These are phyloP conservation scores for Phaethon lepturus DNA, from an alignment of 2,113 vertebrate species.

Conservation along the genomic window DNA sequence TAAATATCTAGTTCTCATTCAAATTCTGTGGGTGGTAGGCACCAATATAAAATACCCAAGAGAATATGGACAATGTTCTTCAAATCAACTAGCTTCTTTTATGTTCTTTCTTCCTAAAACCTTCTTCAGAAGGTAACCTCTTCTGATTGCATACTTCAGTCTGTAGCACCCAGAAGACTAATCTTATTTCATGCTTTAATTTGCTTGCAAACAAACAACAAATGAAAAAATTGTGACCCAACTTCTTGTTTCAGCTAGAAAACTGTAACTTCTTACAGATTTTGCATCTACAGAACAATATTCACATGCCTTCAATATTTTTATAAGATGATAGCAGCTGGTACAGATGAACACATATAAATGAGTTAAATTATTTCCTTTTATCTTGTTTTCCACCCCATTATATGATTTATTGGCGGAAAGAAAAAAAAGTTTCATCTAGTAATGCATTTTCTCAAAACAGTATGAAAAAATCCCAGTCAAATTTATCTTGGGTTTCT, in stretches of 20 bases:
- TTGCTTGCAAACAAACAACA: neutral
- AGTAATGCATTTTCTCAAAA: neutral
- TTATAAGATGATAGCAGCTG: neutral
- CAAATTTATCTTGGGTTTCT: neutral
- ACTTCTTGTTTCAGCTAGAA: neutral
- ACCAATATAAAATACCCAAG: neutral
- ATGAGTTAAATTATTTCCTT: neutral
- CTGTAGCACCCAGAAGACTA: neutral
- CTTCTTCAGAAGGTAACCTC: neutral
- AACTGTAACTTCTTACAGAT: neutral
- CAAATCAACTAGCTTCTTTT: neutral
- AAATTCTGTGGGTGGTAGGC: neutral
- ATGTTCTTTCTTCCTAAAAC: neutral
- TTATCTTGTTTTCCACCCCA: neutral
- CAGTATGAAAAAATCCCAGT: neutral
- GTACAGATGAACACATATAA: neutral
- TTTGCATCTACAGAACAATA: neutral
- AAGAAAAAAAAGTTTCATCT: no score
- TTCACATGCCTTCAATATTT: neutral
- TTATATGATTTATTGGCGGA: neutral
- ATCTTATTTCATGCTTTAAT: neutral
- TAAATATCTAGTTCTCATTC: neutral
- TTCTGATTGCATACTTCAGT: neutral
- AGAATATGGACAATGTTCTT: neutral
- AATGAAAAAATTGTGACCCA: neutral